These are phyloP conservation scores for Pagetopsis macropterus DNA, from an alignment of 2,797 vertebrate species.

Conservation along the genomic window DNA sequence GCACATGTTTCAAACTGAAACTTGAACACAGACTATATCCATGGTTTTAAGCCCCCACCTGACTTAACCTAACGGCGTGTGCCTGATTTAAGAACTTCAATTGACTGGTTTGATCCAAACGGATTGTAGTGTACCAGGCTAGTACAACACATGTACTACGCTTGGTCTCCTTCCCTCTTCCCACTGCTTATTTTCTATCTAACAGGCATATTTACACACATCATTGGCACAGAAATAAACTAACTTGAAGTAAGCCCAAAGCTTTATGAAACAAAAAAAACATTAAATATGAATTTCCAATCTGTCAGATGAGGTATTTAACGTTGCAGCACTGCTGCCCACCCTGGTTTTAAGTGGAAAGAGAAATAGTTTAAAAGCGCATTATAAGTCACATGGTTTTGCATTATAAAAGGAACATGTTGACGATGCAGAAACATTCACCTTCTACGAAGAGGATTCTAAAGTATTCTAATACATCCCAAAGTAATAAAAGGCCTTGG, in stretches of 20 bases:
- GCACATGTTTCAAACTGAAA: not conserved
- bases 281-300: not conserved
- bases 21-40: not conserved
- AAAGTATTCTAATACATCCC: not conserved
- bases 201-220: not conserved
- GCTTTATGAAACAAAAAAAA: not conserved
- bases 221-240: not conserved
- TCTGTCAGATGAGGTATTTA: not conserved
- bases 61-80: not conserved
- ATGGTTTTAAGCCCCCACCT: not conserved
- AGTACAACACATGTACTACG: not conserved
- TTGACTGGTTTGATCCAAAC: not conserved
- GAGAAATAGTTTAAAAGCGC: not conserved
- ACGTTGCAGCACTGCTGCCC: not conserved
- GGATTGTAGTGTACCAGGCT: not conserved
- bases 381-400: too few relatives aligned
- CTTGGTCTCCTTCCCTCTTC: constrained; percentile 1
- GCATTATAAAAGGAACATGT: not conserved
- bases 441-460: not conserved
- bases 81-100: not conserved
- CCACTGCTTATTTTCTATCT: not conserved
- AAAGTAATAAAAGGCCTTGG: not conserved
- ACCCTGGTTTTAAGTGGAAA: too few relatives aligned
- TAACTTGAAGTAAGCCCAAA: not conserved
- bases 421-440: not conserved